Evolutionary conservation across 2,797 vertebrate species (phyloP).

Genomic region (Poecilia velifera): DNA sequence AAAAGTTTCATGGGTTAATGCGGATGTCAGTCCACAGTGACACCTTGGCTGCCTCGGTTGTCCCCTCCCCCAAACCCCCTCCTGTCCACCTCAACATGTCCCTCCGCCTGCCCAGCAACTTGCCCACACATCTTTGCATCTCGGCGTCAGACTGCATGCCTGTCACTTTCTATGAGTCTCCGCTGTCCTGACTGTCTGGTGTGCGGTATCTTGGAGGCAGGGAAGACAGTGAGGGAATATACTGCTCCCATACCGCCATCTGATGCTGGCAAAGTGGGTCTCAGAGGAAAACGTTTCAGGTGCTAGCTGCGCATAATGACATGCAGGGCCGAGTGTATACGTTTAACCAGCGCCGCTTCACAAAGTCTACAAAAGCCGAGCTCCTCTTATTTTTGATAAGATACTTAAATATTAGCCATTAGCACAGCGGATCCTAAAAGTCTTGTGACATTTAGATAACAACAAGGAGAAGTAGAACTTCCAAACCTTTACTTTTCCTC

Average conservation of each 20-base stretch:
- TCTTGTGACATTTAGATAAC: constrained; percentile 48
- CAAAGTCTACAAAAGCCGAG: constrained; percentile 14
- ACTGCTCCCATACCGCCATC: constrained; percentile 40
- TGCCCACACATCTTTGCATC: constrained; percentile 62
- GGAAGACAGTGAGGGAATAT: constrained; percentile 56
- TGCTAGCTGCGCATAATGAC: constrained; percentile 27
- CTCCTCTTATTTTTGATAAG: constrained; percentile 13
- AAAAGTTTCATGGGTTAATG: neutral
- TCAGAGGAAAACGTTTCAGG: constrained; percentile 30
- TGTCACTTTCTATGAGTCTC: constrained; percentile 67
- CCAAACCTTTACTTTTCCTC: constrained; percentile 48
- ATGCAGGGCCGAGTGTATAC: constrained; percentile 14
- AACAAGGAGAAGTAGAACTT: constrained; percentile 54
- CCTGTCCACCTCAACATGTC: constrained; percentile 58
- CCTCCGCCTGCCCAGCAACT: constrained; percentile 63
- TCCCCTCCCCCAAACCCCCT: constrained; percentile 16
- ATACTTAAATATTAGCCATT: constrained; percentile 24
- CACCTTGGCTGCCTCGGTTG: constrained; percentile 20
- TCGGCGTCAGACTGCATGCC: constrained; percentile 66
- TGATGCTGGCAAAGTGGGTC: constrained; percentile 46
- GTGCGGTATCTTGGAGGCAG: constrained; percentile 60
- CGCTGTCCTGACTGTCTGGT: constrained; percentile 57
- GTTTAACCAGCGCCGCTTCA: constrained; percentile 17
- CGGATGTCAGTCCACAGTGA: constrained; percentile 8
- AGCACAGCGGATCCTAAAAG: constrained; percentile 26